A percentile compares a stretch with the other conserved stretches of the same genome.
Evolutionary conservation across 2,113 vertebrate species (phyloP).

Genomic region (Hystrix cristata): DNA sequence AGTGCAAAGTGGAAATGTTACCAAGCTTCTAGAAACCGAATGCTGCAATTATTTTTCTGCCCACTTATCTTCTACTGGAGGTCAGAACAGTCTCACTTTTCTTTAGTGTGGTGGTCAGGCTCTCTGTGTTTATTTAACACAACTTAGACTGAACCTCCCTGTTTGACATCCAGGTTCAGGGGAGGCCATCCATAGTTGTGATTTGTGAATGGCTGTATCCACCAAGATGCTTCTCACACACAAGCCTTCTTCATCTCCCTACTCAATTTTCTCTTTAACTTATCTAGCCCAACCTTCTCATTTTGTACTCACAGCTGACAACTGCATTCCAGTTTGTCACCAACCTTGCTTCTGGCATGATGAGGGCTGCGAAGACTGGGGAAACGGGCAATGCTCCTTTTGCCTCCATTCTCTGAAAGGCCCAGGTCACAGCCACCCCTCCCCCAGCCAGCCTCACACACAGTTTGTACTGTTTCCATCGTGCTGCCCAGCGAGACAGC

Average conservation of each 20-base stretch:
- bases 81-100: neutral
- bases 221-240: constrained; percentile 41
- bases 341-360: neutral
- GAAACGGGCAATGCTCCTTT: constrained; percentile 1
- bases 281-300: neutral
- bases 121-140: neutral
- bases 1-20: neutral
- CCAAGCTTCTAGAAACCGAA: neutral
- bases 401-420: constrained; percentile 49
- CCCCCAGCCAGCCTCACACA: constrained; percentile 38
- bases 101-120: neutral
- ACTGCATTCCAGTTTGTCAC: constrained; percentile 24
- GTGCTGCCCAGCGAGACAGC: constrained; percentile 4
- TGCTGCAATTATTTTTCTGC: neutral
- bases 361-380: neutral
- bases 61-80: neutral
- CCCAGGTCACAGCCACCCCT: constrained; percentile 44
- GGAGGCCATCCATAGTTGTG: neutral
- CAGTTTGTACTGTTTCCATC: constrained; percentile 71
- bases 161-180: neutral
- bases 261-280: constrained; percentile 66
- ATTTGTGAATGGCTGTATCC: constrained; percentile 35
- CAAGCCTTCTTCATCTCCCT: constrained; percentile 39
- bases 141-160: neutral
- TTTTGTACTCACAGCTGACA: constrained; percentile 60